Evolutionary conservation across 2,113 vertebrate species (phyloP), one percentile per base, ranked within the genome.

Genomic region (Stigmatopora nigra): DNA sequence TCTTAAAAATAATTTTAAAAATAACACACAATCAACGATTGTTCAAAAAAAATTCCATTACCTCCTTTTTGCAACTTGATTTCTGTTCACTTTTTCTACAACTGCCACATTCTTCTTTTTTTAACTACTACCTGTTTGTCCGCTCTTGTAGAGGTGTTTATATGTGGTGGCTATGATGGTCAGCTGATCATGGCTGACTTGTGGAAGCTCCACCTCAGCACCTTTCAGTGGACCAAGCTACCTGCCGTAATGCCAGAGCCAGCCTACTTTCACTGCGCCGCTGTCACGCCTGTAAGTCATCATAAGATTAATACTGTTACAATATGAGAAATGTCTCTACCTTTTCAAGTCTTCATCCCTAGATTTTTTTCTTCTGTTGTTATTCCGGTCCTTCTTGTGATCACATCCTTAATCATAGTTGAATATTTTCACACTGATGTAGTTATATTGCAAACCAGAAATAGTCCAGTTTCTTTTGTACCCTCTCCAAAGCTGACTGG

Each of bases 191-290:
- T 98, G 75, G 93, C 94, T 0, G 97, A 99, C 2, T 85, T 99
- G 52, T 99, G 97, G 97, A 97, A 94, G 86, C 86, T 99, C 72
- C 94, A 87, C 71, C 89, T 99, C 65, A 92, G 93, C 31, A 94
- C 90, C 0, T 96, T 94, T 72, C 94, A 97, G 75, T 99, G 97
- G 97, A 90, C 91, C 1, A 95, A 87, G 79, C 91, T 99, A 0
- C 95, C 94, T 0, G 94, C 94, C 0, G 69, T 90, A 25, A 97
- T 98, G 97, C 97, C 97, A 0, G 96, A 99, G 62, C 96, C 97
- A 0, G 94, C 94, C 4, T 99, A 99, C 79, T 99, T 99, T 71
- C 96, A 98, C 90, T 98, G 94, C 52, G 97, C 97, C 67, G 95
- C 95, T 2, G 94, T 99, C 64, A 99, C 97, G 48, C 97, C 96